A percentile compares a stretch with the other conserved stretches of the same genome.
These are phyloP conservation scores for Baccha elongata DNA, from an alignment of 2,888 invertebrate species.

Conservation along the genomic window DNA sequence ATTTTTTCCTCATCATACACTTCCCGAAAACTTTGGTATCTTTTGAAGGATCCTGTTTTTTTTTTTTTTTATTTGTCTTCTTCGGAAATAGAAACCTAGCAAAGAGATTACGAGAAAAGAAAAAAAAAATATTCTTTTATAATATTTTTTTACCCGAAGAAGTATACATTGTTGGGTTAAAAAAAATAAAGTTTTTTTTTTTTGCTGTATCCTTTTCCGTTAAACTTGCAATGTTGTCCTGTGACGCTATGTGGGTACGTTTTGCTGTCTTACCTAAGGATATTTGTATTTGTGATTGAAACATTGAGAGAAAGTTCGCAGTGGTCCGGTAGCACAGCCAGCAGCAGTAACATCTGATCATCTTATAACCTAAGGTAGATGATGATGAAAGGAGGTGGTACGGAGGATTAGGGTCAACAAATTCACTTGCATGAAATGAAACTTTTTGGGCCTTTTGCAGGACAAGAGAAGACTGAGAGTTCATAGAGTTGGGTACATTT, in stretches of 20 bases:
- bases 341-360: constrained; percentile 66
- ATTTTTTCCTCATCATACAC: constrained; percentile 33
- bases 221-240: constrained; percentile 62
- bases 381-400: background rate
- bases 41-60: constrained; percentile 48
- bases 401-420: background rate
- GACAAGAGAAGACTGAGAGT: constrained; percentile 27
- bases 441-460: constrained; percentile 66
- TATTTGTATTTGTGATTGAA: constrained; percentile 71
- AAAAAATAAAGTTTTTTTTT: constrained; percentile 19
- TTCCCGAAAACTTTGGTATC: constrained; percentile 56
- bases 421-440: constrained; percentile 57
- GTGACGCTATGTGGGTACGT: constrained; percentile 49
- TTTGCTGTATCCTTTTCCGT: constrained; percentile 61
- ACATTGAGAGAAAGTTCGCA: constrained; percentile 51
- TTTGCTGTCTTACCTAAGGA: constrained; percentile 40
- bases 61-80: constrained; percentile 22
- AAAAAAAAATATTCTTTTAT: background rate
- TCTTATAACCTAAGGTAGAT: constrained; percentile 29
- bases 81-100: constrained; percentile 46
- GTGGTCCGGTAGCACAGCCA: constrained; percentile 3
- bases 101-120: constrained; percentile 53
- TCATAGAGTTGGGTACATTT: constrained; percentile 45
- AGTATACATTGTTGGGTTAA: background rate
- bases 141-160: constrained; percentile 26